A percentile compares a stretch with the other conserved stretches of the same genome.
Conservation (phyloP, 2,113 vertebrate genomes). For the Thamnaconus septentrionalis region DNA sequence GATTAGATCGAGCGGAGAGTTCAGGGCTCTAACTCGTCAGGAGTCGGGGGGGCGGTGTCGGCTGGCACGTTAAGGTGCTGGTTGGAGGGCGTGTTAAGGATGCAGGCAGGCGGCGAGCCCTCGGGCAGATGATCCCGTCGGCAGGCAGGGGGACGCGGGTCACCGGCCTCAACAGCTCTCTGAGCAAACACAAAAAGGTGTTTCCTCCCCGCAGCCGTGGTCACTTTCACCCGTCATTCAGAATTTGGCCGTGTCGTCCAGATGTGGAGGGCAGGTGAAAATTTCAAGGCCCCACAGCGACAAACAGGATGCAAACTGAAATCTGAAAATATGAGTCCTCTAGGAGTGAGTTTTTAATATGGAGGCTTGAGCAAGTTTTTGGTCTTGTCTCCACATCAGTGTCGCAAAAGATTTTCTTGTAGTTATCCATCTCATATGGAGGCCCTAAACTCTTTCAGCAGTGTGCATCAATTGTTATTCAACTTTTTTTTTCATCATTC, state of each 20-base stretch:
- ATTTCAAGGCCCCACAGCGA: neutral
- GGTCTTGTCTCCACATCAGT: too few relatives aligned
- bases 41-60: neutral
- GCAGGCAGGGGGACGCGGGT: slow-evolving; percentile 40
- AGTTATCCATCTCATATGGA: too few relatives aligned
- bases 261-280: slow-evolving; percentile 41
- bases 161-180: slow-evolving; percentile 35
- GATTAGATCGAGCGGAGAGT: slow-evolving; percentile 44
- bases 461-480: too few relatives aligned
- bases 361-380: too few relatives aligned
- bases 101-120: slow-evolving; percentile 34
- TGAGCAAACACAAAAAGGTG: slow-evolving; percentile 69
- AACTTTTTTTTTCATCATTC: too few relatives aligned
- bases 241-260: slow-evolving; percentile 23
- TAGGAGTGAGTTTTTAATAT: too few relatives aligned
- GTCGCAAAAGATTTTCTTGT: too few relatives aligned
- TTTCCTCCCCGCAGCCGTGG: slow-evolving; percentile 45
- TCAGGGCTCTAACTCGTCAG: slow-evolving; percentile 23
- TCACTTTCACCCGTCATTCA: slow-evolving; percentile 79
- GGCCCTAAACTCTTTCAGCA: too few relatives aligned
- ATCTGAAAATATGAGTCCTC: too few relatives aligned
- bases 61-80: slow-evolving; percentile 9
- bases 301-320: neutral
- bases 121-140: slow-evolving; percentile 41
- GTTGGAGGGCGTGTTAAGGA: slow-evolving; percentile 5